Evolutionary conservation across 2,888 invertebrate species (phyloP).

Genomic region (Rhogogaster chlorosoma): DNA sequence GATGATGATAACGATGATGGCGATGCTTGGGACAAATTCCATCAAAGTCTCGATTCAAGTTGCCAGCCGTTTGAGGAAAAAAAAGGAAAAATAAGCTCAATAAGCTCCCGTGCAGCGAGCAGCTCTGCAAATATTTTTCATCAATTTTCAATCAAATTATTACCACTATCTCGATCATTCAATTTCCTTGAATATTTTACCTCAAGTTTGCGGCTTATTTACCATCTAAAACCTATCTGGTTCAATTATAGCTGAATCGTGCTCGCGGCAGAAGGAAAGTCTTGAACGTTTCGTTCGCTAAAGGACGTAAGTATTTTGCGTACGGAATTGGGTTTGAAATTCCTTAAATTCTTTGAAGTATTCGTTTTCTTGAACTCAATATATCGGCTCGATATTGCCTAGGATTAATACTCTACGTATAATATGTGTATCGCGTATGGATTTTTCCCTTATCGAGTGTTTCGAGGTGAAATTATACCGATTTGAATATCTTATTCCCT

Average conservation of each 20-base stretch:
- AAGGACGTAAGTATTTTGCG: background rate
- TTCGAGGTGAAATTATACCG: background rate
- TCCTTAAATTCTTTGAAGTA: background rate
- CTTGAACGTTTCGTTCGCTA: background rate
- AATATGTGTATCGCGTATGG: background rate
- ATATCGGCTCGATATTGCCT: background rate
- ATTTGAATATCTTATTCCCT: background rate
- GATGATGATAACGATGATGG: constrained; percentile 29
- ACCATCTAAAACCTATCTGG: background rate
- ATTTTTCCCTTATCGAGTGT: background rate
- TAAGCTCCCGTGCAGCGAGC: background rate
- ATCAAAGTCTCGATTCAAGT: background rate
- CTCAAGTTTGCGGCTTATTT: background rate
- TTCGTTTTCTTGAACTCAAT: background rate
- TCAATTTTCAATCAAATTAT: background rate
- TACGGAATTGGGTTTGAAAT: background rate
- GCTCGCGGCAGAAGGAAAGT: background rate
- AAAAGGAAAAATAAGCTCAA: background rate
- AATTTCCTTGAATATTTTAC: background rate
- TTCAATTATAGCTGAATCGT: background rate
- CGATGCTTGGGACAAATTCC: background rate
- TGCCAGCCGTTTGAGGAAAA: background rate
- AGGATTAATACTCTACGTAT: background rate
- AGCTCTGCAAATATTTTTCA: background rate
- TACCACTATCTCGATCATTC: background rate